These are phyloP conservation scores for Clepsis dumicolana DNA, from an alignment of 2,888 invertebrate species.

Conservation along the genomic window DNA sequence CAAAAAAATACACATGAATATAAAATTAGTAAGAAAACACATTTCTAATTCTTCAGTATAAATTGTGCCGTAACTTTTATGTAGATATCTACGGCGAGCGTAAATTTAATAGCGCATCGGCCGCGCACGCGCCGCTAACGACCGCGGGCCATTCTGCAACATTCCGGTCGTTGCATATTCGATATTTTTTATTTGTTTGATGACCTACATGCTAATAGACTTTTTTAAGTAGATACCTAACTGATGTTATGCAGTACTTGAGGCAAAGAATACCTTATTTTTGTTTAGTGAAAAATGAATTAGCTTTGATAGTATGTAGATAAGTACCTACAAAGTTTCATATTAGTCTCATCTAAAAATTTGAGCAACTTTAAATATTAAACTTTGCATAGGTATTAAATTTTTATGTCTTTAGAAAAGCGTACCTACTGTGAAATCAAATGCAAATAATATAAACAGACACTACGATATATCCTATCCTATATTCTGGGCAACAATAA, in stretches of 20 bases:
- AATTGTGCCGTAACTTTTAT: slow-evolving; percentile 15
- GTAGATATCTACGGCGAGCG: slow-evolving; percentile 34
- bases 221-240: slow-evolving; percentile 17
- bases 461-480: no score
- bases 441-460: no score
- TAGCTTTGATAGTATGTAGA: not conserved
- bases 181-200: slow-evolving; percentile 39
- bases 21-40: not conserved
- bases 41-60: not conserved
- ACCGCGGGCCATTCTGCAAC: slow-evolving; percentile 65
- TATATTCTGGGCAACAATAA: no score
- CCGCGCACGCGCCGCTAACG: slow-evolving; percentile 72
- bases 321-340: no score
- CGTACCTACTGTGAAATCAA: no score
- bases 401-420: no score
- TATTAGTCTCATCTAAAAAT: no score
- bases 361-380: no score
- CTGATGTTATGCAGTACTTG: slow-evolving; percentile 7
- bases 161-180: slow-evolving; percentile 40
- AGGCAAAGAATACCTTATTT: not conserved
- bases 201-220: slow-evolving; percentile 27
- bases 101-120: slow-evolving; percentile 68
- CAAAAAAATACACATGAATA: no score
- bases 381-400: no score
- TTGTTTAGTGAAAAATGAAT: not conserved